Evolutionary conservation across 1,140 invertebrate genomes (phyloP).

Genomic region (Leguminivora glycinivorella): DNA sequence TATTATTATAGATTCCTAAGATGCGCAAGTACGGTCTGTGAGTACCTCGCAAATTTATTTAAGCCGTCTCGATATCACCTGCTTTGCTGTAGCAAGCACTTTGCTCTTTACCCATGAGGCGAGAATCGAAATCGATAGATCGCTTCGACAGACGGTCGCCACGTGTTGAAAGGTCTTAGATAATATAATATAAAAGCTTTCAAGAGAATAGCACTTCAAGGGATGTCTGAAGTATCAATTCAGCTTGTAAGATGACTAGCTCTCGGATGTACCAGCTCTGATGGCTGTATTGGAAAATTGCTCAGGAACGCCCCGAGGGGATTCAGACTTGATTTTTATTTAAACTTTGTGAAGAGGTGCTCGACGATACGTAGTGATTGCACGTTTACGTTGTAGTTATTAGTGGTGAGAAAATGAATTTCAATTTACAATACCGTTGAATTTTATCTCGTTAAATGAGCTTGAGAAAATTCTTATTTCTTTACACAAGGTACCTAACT

Average conservation of each 20-base stretch:
- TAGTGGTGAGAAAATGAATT: conserved; percentile 30
- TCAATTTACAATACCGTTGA: conserved; percentile 1
- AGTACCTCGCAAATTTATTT: conserved; percentile 39
- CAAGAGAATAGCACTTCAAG: conserved; percentile 74
- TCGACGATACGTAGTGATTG: conserved; percentile 41
- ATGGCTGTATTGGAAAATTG: conserved; percentile 78
- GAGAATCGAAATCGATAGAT: conserved; percentile 73
- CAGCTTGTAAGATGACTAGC: conserved; percentile 75
- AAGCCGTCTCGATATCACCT: conserved; percentile 36
- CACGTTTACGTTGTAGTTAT: conserved; percentile 36
- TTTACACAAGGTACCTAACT: not conserved
- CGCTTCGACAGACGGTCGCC: conserved; percentile 70
- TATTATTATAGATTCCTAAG: not conserved
- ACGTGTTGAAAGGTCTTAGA: conserved; percentile 77
- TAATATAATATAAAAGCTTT: conserved; percentile 79
- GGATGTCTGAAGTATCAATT: conserved; percentile 77
- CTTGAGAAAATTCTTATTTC: not conserved
- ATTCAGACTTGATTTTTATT: conserved; percentile 71
- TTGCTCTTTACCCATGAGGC: conserved; percentile 55
- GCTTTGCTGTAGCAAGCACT: conserved; percentile 38
- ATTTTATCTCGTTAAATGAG: conserved; percentile 15
- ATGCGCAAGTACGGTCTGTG: not conserved
- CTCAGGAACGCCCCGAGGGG: conserved; percentile 49
- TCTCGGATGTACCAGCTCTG: conserved; percentile 62
- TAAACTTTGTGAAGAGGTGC: conserved; percentile 58